Base-by-base conservation (phyloP, 2,797 vertebrate genomes). In the Danio kyathit region DNA sequence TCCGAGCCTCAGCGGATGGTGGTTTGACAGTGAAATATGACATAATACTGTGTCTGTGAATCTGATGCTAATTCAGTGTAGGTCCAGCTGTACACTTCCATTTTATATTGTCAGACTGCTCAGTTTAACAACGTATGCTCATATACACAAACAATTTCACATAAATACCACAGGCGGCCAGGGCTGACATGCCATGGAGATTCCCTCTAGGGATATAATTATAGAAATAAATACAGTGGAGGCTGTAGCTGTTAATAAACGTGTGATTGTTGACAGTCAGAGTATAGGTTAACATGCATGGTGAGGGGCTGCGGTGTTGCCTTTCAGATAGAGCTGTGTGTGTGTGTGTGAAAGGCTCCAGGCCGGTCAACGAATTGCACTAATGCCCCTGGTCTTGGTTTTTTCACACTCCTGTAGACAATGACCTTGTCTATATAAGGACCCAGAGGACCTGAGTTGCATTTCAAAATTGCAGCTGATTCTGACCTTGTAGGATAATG, bases 141-240 rank as follows among this genome's bases (percentile, higher is more conserved):
- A 70, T 49, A 75, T 76, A 82, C 69, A 76, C 74, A 67, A 82
- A 75, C 71, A 71, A 76, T 61, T 63, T 78, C 69, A 72, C 75
- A 71, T 86, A 87, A 87, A 87, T 79, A 83, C 84, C 79, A 65
- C 82, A 91, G 89, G 87, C 84, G 76, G 89, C 8, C 87, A 74
- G 90, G 71, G 80, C 82, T 84, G 82, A 86, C 86, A 85, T 72
- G 86, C 83, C 85, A 80, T 64, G 87, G 87, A 57, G 51, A 40
- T 66, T 59, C 70, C 90, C 94, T 93, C 94, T 83, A 89, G 94
- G 94, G 94, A 95, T 91, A 93, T 93, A 95, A 95, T 95, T 95
- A 95, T 92, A 91, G 92, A 93, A 94, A 93, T 94, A 95, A 95
- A 94, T 93, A 95, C 92, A 94, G 91, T 91, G 91, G 88, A 93